phyloP scores from a whole-genome alignment of 2,888 invertebrate species.

The Chrysodeixis includens region DNA sequence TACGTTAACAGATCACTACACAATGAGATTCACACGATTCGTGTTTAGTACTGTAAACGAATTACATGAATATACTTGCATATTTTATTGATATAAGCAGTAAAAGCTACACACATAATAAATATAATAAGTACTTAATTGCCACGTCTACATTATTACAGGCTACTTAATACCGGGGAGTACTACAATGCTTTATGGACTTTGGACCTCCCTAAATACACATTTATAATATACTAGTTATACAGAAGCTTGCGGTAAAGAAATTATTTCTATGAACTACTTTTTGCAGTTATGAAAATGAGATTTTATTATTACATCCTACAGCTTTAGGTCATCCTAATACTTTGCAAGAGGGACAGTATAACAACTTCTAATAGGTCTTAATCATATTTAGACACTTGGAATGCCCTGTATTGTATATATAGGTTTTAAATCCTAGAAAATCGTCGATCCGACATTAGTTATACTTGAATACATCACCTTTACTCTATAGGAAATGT shows the following conservation, averaged over 20 bases:
- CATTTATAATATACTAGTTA: too few relatives aligned
- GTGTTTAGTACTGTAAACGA: too few relatives aligned
- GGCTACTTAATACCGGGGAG: neutral
- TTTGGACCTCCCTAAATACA: too few relatives aligned
- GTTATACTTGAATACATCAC: too few relatives aligned
- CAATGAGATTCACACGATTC: too few relatives aligned
- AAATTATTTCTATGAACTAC: too few relatives aligned
- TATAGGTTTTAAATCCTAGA: neutral
- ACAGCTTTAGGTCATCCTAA: neutral
- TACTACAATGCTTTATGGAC: neutral
- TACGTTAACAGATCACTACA: too few relatives aligned
- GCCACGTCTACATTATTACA: neutral
- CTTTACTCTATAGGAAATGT: too few relatives aligned
- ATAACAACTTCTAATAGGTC: neutral
- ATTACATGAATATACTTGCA: too few relatives aligned
- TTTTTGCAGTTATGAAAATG: too few relatives aligned
- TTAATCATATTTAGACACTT: neutral
- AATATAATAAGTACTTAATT: neutral
- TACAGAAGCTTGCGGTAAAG: too few relatives aligned
- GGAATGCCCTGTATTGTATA: neutral
- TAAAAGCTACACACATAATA: neutral
- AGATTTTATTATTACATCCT: neutral
- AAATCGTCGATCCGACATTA: neutral
- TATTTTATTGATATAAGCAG: neutral
- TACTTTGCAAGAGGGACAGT: neutral